These are phyloP conservation scores for Phenganax stokvisi DNA, from an alignment of 92 coral and sea anemone species.

Conservation along the genomic window DNA sequence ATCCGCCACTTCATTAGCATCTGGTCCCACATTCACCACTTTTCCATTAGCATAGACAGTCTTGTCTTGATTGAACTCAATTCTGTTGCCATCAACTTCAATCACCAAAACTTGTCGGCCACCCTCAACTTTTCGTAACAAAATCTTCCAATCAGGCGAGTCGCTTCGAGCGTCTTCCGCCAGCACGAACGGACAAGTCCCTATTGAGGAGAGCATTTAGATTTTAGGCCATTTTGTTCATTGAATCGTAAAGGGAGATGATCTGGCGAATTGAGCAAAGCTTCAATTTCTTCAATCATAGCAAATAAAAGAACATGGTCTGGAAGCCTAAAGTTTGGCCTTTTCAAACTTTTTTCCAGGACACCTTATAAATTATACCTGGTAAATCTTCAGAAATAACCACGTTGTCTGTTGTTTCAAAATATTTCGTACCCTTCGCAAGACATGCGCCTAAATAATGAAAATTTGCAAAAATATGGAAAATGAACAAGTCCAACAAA, in stretches of 20 bases:
- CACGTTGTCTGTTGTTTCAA: conserved; percentile 58
- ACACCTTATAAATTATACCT: not conserved
- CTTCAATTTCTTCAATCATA: too few relatives aligned
- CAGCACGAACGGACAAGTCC: conserved; percentile 54
- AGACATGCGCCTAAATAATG: conserved; percentile 52
- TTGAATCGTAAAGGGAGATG: too few relatives aligned
- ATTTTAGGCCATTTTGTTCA: too few relatives aligned
- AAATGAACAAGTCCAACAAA: too few relatives aligned
- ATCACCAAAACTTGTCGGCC: conserved; percentile 23
- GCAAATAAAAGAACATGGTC: too few relatives aligned
- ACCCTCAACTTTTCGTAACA: conserved; percentile 17
- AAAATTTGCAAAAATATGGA: not conserved
- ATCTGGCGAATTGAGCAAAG: too few relatives aligned
- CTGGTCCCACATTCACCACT: conserved; percentile 31
- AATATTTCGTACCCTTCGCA: conserved; percentile 26
- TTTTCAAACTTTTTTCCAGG: too few relatives aligned
- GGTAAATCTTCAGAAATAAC: conserved; percentile 33
- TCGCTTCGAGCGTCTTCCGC: conserved; percentile 47
- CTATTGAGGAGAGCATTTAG: too few relatives aligned
- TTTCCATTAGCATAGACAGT: conserved; percentile 50
- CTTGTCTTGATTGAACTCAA: conserved; percentile 32
- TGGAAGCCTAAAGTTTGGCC: too few relatives aligned
- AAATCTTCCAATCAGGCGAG: conserved; percentile 21
- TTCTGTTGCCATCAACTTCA: conserved; percentile 19
- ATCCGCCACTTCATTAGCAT: not conserved